phyloP scores from a whole-genome alignment of 2,113 vertebrate genomes.

The Columbina picui region DNA sequence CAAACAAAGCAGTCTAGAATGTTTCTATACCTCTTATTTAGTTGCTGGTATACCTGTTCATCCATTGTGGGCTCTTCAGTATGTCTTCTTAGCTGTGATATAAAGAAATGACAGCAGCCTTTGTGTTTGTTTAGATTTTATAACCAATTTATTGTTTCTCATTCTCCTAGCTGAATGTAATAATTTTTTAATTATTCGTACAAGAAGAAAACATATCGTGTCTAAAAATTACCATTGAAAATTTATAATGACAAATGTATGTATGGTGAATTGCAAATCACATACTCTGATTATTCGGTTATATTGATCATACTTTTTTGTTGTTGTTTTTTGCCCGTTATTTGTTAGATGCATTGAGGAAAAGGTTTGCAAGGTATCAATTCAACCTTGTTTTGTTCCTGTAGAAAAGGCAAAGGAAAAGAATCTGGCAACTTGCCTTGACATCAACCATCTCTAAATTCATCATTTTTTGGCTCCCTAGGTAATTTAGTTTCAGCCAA shows the following conservation, averaged over 20 bases:
- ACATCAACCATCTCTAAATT: slow-evolving; percentile 61
- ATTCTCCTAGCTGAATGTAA: slow-evolving; percentile 65
- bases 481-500: slow-evolving; percentile 53
- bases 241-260: slow-evolving; percentile 48
- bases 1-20: rapidly evolving
- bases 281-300: neutral
- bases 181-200: slow-evolving; percentile 77
- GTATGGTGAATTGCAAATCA: slow-evolving; percentile 19
- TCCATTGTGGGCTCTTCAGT: neutral
- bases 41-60: neutral
- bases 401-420: slow-evolving; percentile 12
- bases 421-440: slow-evolving; percentile 57
- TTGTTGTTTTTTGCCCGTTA: neutral
- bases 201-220: slow-evolving; percentile 47
- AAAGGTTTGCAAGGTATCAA: neutral
- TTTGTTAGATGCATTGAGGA: neutral
- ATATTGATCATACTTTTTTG: neutral
- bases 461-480: slow-evolving; percentile 44
- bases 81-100: neutral
- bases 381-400: slow-evolving; percentile 16
- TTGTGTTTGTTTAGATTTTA: slow-evolving; percentile 71
- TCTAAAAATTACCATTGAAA: slow-evolving; percentile 54
- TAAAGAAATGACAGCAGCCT: slow-evolving; percentile 35
- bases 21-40: neutral
- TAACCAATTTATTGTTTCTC: slow-evolving; percentile 67